Conservation (phyloP, 2,888 invertebrate species). For the Chouioia cunea region DNA sequence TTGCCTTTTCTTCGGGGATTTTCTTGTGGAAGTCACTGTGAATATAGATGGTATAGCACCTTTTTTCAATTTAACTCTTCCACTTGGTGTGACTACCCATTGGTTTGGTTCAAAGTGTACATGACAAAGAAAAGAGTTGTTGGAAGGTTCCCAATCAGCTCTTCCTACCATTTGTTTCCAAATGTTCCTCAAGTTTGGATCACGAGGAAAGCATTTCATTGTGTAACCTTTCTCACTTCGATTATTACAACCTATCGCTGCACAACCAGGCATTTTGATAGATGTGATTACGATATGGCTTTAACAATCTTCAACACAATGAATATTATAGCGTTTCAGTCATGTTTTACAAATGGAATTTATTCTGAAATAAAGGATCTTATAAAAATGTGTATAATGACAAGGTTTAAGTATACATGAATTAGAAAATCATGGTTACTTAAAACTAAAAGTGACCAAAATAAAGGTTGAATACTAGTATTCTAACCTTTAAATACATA, state of each 20-base stretch:
- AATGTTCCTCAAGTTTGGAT: slow-evolving; percentile 60
- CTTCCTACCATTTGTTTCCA: slow-evolving; percentile 64
- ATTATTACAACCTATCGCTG: slow-evolving; percentile 66
- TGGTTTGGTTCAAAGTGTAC: slow-evolving; percentile 62
- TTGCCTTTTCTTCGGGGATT: slow-evolving; percentile 60
- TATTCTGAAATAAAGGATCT: too few species aligned
- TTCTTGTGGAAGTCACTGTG: slow-evolving; percentile 60
- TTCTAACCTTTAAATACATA: too few species aligned
- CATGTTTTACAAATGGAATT: too few species aligned
- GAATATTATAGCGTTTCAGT: too few species aligned
- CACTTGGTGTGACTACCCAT: slow-evolving; percentile 58
- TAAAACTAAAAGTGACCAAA: too few species aligned
- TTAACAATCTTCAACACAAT: too few species aligned
- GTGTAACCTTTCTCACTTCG: slow-evolving; percentile 65
- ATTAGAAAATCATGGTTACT: too few species aligned
- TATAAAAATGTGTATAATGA: too few species aligned
- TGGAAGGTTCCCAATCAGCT: slow-evolving; percentile 65
- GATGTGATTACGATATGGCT: too few species aligned
- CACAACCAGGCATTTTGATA: slow-evolving; percentile 64
- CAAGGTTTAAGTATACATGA: too few species aligned
- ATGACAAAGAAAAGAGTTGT: slow-evolving; percentile 65
- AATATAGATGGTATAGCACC: slow-evolving; percentile 64
- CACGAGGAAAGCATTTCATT: slow-evolving; percentile 67
- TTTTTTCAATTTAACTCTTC: slow-evolving; percentile 60
- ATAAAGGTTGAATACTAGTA: too few species aligned